phyloP scores from a whole-genome alignment of 2,888 invertebrate species.

The Chloroclysta siterata region DNA sequence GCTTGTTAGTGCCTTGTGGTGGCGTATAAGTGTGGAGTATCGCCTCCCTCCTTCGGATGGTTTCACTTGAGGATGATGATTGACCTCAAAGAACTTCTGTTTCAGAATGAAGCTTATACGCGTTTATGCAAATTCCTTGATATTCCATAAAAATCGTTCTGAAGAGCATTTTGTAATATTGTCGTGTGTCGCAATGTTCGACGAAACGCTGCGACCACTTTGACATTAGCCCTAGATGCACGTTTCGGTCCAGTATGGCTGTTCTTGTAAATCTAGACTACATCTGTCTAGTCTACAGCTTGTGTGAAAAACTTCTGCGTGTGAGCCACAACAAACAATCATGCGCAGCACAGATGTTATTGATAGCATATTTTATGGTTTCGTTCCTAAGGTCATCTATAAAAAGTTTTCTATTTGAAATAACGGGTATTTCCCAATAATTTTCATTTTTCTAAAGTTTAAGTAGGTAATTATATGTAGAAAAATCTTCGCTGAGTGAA shows the following conservation, averaged over 20 bases:
- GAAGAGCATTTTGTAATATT: conserved; percentile 13
- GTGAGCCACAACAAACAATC: neutral
- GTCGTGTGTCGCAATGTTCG: conserved; percentile 6
- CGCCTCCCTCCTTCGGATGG: conserved; percentile 45
- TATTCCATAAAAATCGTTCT: neutral
- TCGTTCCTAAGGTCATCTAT: conserved; percentile 1
- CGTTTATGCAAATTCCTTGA: neutral
- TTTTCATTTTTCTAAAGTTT: conserved; percentile 52
- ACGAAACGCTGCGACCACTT: conserved; percentile 6
- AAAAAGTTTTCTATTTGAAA: conserved; percentile 8
- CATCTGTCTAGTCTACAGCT: neutral
- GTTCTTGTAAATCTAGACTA: neutral
- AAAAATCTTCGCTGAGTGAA: conserved; percentile 55
- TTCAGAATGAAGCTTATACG: neutral
- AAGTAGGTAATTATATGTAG: conserved; percentile 73
- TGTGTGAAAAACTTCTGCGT: neutral
- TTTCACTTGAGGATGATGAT: neutral
- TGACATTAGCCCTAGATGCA: conserved; percentile 31
- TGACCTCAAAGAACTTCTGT: conserved; percentile 4
- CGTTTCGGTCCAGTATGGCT: conserved; percentile 38
- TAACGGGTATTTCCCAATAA: conserved; percentile 31
- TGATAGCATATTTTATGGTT: conserved; percentile 3
- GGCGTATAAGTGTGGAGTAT: conserved; percentile 59
- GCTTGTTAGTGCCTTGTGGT: conserved; percentile 78
- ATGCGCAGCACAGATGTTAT: conserved; percentile 11